These are phyloP conservation scores for Cettia cetti DNA, from an alignment of 2,113 vertebrate genomes.

Conservation along the genomic window DNA sequence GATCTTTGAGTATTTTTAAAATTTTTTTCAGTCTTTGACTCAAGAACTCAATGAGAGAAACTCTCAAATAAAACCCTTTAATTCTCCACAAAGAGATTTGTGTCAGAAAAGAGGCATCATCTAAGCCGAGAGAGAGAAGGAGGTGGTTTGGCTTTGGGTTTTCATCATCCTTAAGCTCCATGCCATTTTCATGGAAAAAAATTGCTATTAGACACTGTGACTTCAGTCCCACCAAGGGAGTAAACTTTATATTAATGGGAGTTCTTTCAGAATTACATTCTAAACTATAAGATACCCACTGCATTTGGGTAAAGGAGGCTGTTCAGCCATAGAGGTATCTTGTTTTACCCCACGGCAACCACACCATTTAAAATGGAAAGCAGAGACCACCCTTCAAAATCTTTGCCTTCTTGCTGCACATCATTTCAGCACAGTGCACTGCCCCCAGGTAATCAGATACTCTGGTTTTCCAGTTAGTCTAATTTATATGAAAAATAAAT, in stretches of 20 bases:
- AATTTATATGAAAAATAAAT: conserved; percentile 41
- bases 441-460: not conserved
- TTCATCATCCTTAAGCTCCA: not conserved
- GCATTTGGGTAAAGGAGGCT: not conserved
- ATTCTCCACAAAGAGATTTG: not conserved
- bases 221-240: not conserved
- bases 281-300: not conserved
- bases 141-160: not conserved
- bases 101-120: not conserved
- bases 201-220: not conserved
- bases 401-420: not conserved
- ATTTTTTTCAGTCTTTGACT: not conserved
- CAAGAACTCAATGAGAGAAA: not conserved
- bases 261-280: not conserved
- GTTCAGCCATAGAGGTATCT: not conserved
- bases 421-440: not conserved
- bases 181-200: not conserved
- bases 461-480: conserved; percentile 15
- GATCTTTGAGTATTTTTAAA: not conserved
- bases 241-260: not conserved
- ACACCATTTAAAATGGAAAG: not conserved
- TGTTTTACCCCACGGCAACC: not conserved
- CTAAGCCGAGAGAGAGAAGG: not conserved
- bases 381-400: not conserved
- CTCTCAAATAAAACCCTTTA: not conserved